These are phyloP conservation scores for Mormyrus iriodes DNA, from an alignment of 2,113 vertebrate species.

Conservation along the genomic window DNA sequence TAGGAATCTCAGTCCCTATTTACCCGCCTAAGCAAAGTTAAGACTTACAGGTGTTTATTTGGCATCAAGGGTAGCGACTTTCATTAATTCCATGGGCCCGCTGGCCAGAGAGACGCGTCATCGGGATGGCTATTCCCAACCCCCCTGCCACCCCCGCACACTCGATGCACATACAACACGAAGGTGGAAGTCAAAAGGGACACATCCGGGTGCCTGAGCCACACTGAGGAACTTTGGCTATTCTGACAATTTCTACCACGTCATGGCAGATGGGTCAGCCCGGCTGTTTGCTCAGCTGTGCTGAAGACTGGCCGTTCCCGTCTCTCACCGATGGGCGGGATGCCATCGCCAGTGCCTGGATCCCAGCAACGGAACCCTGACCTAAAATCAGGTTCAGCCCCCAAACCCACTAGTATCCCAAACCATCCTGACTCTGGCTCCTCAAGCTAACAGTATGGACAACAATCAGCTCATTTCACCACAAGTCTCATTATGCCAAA, in stretches of 20 bases:
- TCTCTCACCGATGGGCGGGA: not conserved
- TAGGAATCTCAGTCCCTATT: constrained; percentile 49
- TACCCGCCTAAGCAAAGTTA: constrained; percentile 32
- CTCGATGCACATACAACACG: not conserved
- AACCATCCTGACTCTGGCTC: not conserved
- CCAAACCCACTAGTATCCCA: not conserved
- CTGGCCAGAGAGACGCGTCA: not conserved
- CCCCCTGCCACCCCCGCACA: not conserved
- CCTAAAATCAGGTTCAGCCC: not conserved
- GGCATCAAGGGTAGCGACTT: constrained; percentile 11
- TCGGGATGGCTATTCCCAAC: not conserved
- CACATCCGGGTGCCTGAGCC: not conserved
- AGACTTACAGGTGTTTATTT: constrained; percentile 20
- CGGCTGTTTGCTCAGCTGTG: constrained; percentile 65
- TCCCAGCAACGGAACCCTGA: not conserved
- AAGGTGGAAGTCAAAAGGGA: constrained; percentile 24
- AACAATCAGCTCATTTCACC: not conserved
- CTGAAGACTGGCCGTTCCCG: not conserved
- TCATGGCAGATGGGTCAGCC: constrained; percentile 49
- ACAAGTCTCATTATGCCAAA: not conserved
- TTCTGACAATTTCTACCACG: constrained; percentile 54
- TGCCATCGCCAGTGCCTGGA: not conserved
- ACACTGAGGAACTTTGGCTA: constrained; percentile 39
- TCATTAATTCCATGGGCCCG: constrained; percentile 12
- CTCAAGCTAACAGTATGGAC: not conserved